These are phyloP conservation scores for Anolis carolinensis DNA, from an alignment of 2,113 vertebrate genomes.

Conservation along the genomic window DNA sequence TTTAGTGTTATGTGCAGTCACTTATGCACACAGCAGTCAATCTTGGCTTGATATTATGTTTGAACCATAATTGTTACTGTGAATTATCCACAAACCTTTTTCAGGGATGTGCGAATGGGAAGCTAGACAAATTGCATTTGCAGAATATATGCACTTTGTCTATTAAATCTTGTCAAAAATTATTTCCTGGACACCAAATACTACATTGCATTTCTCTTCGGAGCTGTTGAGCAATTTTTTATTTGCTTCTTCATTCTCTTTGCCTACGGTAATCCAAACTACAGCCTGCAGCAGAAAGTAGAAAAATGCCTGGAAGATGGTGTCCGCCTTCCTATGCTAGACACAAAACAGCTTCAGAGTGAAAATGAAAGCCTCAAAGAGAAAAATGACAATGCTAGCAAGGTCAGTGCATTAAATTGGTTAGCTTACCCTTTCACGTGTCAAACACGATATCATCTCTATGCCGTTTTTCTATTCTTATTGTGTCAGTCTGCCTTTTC, in stretches of 20 bases:
- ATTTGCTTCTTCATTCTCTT: slow-evolving; percentile 10
- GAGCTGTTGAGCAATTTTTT: background rate
- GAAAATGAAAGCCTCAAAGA: slow-evolving; percentile 86
- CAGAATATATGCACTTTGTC: background rate
- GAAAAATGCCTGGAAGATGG: slow-evolving; percentile 94
- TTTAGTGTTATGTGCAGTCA: background rate
- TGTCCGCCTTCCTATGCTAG: slow-evolving; percentile 89
- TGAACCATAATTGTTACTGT: background rate
- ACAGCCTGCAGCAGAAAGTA: slow-evolving; percentile 93
- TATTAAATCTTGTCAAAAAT: background rate
- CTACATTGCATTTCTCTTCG: background rate
- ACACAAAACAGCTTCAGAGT: slow-evolving; percentile 88
- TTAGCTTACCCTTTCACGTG: background rate
- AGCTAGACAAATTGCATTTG: background rate
- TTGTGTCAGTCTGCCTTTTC: background rate
- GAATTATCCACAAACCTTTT: background rate
- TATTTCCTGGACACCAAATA: background rate
- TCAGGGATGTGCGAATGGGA: background rate
- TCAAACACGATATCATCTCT: background rate
- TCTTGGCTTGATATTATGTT: background rate
- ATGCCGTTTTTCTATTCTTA: background rate
- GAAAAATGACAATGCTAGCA: slow-evolving; percentile 82
- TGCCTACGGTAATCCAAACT: slow-evolving; percentile 48
- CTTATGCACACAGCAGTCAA: background rate
- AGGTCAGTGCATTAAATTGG: slow-evolving; percentile 73